These are phyloP conservation scores for Nasonia vitripennis DNA, from an alignment of 1,140 invertebrate genomes.

Conservation along the genomic window DNA sequence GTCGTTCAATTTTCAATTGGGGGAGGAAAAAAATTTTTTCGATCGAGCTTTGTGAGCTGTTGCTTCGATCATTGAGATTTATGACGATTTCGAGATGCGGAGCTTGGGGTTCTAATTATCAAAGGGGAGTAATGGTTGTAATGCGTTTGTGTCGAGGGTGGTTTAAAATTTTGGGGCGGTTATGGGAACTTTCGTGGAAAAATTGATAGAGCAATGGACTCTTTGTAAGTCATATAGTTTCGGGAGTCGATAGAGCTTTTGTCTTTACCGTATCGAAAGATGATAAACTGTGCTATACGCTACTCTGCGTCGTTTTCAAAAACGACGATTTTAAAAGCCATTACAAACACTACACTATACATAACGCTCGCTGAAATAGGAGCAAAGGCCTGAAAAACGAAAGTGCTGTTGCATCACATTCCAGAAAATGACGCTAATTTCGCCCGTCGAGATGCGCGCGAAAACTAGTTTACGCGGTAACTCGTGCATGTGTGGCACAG, in stretches of 20 bases:
- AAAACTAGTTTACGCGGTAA: constrained; percentile 35
- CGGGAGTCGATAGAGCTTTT: background rate
- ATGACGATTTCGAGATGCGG: background rate
- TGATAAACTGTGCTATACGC: too few species aligned
- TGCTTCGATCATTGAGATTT: constrained; percentile 38
- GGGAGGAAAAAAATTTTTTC: background rate
- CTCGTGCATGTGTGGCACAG: background rate
- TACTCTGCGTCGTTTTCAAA: background rate
- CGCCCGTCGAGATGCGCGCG: background rate
- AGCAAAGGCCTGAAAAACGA: background rate
- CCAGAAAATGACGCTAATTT: constrained; percentile 31
- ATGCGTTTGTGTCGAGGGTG: background rate
- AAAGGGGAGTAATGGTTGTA: background rate
- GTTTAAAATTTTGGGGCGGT: constrained; percentile 30
- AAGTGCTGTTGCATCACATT: constrained; percentile 23
- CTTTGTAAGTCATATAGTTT: too few species aligned
- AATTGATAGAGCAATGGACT: background rate
- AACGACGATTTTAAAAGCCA: background rate
- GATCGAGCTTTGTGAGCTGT: background rate
- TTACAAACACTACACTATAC: background rate
- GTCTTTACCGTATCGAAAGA: background rate
- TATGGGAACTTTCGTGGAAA: background rate
- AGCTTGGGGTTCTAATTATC: constrained; percentile 5
- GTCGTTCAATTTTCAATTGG: constrained; percentile 25
- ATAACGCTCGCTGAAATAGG: too few species aligned